These are phyloP conservation scores for Rhagium mordax DNA, from an alignment of 2,888 invertebrate species.

Conservation along the genomic window DNA sequence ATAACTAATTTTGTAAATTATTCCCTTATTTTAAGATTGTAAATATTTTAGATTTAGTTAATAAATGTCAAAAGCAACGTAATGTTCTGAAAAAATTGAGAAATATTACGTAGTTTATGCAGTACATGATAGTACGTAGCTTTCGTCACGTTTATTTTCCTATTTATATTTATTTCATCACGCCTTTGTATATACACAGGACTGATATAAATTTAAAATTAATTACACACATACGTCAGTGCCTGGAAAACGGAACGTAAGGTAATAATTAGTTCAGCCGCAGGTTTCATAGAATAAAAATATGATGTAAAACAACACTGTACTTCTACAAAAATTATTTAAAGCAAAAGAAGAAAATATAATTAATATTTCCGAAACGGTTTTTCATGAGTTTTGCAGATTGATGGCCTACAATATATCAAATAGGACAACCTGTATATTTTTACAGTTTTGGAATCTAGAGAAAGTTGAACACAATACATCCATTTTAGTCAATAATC, in stretches of 20 bases:
- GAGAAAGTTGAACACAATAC: too few species aligned
- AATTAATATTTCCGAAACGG: too few species aligned
- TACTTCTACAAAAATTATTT: too few species aligned
- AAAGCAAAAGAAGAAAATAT: too few species aligned
- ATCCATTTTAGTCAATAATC: too few species aligned
- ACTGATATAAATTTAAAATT: conserved; percentile 59
- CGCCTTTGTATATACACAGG: conserved; percentile 65
- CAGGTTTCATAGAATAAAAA: conserved; percentile 26
- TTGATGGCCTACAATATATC: too few species aligned
- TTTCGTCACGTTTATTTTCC: conserved; percentile 15
- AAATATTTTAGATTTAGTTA: conserved; percentile 25
- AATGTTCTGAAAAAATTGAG: conserved; percentile 39
- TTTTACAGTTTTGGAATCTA: too few species aligned
- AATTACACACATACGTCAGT: conserved; percentile 63
- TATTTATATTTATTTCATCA: conserved; percentile 41
- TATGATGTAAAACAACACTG: too few species aligned
- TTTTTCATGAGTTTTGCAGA: too few species aligned
- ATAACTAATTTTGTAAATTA: conserved; percentile 30
- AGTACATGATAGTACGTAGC: conserved; percentile 15
- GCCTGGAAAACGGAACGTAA: conserved; percentile 54
- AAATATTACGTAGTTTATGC: conserved; percentile 24
- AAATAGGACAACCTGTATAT: too few species aligned
- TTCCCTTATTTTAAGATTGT: conserved; percentile 14
- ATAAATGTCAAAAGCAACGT: conserved; percentile 31
- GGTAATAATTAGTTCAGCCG: conserved; percentile 5